phyloP scores from a whole-genome alignment of 2,888 invertebrate species.

The Cantharis rufa region DNA sequence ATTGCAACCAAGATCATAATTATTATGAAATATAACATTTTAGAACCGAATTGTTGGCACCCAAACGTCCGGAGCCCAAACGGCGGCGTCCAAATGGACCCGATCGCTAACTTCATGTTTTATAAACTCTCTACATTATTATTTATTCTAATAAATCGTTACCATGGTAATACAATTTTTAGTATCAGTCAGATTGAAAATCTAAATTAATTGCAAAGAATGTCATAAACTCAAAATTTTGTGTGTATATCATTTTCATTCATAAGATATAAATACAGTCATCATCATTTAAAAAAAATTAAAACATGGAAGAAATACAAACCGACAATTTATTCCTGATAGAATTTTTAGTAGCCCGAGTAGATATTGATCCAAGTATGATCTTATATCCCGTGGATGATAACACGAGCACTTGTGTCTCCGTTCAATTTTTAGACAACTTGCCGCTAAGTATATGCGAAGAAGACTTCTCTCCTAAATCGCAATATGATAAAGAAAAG shows the following conservation, averaged over 20 bases:
- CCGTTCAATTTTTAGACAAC: slow-evolving; percentile 63
- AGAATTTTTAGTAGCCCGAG: slow-evolving; percentile 66
- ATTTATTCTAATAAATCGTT: too few relatives aligned
- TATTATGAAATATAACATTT: too few relatives aligned
- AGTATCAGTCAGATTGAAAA: background rate
- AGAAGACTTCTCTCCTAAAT: slow-evolving; percentile 56
- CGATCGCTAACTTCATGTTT: too few relatives aligned
- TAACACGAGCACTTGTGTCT: slow-evolving; percentile 61
- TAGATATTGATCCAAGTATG: slow-evolving; percentile 24
- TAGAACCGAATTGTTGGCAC: too few relatives aligned
- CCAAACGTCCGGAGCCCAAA: too few relatives aligned
- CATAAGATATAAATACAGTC: background rate
- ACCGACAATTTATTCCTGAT: slow-evolving; percentile 65
- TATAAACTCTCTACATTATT: too few relatives aligned
- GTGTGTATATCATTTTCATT: background rate
- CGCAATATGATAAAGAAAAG: slow-evolving; percentile 44
- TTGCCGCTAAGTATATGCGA: slow-evolving; percentile 67
- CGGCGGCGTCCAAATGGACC: too few relatives aligned
- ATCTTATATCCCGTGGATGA: slow-evolving; percentile 30
- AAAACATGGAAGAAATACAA: slow-evolving; percentile 53
- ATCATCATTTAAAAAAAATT: background rate
- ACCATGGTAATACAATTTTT: background rate
- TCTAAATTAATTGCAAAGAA: background rate
- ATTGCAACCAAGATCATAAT: too few relatives aligned
- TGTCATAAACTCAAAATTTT: background rate